Evolutionary conservation across 2,888 invertebrate genomes (phyloP).

Genomic region (Drosophila pseudotakahashii): DNA sequence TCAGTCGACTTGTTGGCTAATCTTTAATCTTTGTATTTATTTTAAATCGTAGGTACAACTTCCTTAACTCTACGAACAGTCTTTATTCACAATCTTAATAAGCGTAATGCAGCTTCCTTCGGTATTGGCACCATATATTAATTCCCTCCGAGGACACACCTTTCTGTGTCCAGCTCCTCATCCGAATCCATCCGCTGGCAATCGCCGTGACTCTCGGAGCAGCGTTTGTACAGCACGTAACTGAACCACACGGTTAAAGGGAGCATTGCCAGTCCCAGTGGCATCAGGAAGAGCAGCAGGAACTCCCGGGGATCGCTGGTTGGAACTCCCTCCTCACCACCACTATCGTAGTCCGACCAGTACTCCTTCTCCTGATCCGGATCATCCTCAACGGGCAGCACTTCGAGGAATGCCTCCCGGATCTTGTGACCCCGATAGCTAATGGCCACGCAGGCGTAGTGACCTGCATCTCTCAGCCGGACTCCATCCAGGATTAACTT

Average conservation of each 20-base stretch:
- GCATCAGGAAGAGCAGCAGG: constrained; percentile 82
- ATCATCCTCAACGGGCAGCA: constrained; percentile 46
- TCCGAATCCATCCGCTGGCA: constrained; percentile 71
- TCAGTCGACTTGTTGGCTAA: background rate
- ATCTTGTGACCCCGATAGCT: constrained; percentile 82
- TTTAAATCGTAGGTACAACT: background rate
- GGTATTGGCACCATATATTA: constrained; percentile 14
- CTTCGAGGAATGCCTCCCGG: constrained; percentile 80
- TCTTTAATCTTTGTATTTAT: background rate
- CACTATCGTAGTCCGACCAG: constrained; percentile 71
- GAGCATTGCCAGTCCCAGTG: constrained; percentile 79
- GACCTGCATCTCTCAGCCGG: constrained; percentile 75
- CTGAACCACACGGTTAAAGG: constrained; percentile 82
- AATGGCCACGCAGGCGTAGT: constrained; percentile 83
- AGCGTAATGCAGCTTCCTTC: constrained; percentile 45
- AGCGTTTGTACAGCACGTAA: constrained; percentile 73
- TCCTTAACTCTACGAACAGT: constrained; percentile 48
- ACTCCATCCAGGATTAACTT: constrained; percentile 81
- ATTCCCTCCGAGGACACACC: constrained; percentile 69
- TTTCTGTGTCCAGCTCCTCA: constrained; percentile 68
- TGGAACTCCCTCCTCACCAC: constrained; percentile 52
- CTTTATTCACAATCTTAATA: constrained; percentile 57
- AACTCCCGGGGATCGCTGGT: constrained; percentile 74
- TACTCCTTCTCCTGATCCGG: constrained; percentile 62
- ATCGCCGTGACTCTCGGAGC: constrained; percentile 45